These are phyloP conservation scores for Schrankia costaestrigalis DNA, from an alignment of 2,888 invertebrate genomes.

Conservation along the genomic window DNA sequence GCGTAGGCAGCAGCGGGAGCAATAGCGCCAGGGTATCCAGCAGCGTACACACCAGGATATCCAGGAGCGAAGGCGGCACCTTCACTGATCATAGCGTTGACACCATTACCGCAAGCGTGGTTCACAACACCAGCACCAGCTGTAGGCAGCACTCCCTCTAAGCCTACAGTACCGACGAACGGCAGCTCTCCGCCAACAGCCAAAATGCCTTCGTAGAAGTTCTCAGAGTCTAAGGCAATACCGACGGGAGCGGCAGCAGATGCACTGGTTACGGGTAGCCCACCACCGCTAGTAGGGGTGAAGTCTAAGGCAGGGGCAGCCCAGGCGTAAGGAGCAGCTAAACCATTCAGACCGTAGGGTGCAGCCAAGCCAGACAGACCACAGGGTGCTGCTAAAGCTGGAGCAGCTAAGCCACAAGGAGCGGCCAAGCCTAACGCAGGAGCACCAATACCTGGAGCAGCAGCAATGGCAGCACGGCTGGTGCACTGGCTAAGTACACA, in stretches of 20 bases:
- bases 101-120: no score
- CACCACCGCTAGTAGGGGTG: conserved; percentile 7
- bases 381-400: no score
- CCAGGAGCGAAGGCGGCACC: no score
- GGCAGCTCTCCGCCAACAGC: neutral
- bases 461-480: conserved; percentile 7
- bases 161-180: conserved; percentile 7
- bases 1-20: no score
- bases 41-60: no score
- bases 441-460: neutral
- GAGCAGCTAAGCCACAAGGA: conserved; percentile 2
- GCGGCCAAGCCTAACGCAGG: neutral
- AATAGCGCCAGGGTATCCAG: no score
- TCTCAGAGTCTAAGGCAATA: no score
- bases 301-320: conserved; percentile 1
- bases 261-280: conserved; percentile 6
- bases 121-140: conserved; percentile 31
- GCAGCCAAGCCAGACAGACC: no score
- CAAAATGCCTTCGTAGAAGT: no score
- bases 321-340: conserved; percentile 1
- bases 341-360: no score
- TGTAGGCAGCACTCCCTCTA: conserved; percentile 36
- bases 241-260: conserved; percentile 5
- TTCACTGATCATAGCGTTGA: no score
- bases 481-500: conserved; percentile 8